Base-by-base conservation (phyloP, 1,140 invertebrate genomes). In the Drosophila nigromelanica region DNA sequence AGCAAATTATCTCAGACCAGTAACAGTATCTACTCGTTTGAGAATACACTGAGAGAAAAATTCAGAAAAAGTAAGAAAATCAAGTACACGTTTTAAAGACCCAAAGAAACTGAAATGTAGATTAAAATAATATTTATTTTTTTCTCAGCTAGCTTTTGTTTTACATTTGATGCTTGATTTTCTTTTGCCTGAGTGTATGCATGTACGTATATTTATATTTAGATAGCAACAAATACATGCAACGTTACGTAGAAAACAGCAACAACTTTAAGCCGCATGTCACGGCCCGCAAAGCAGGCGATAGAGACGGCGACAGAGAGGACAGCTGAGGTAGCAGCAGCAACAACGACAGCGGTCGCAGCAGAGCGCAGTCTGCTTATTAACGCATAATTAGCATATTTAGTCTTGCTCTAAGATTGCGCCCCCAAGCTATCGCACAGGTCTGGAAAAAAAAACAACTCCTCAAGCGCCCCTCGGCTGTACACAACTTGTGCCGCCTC, bases 351-450 rank as follows among this genome's bases (percentile, higher is more conserved):
- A 33, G 30, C 5, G 7, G 33, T 8, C 0, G 33, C 33, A 35
- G 33, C 18, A 18, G 76, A 61, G 68, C 76, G 10, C 54, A 69
- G 73, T 33, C 59, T 80, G 82, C 82, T 86, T 87, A 87, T 87
- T 87, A 86, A 87, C 83, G 82, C 82, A 89, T 87, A 87, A 87
- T 87, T 87, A 87, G 82, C 82, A 87, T 87, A 87, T 82, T 89
- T 87, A 87, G 82, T 79, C 67, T 58, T 54, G 78, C 67, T 72
- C 68, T 45, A 59, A 87, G 82, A 87, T 76, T 75, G 82, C 72
- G 51, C 62, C 35, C 35, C 55, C 45, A 45, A 59, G 69, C 62
- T 68, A 48, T 60, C 33, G 58, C 47, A 59, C 42, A 42, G 40
- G 40, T 63, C 47, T 35, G 21, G 3, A 14, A 12, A 35, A 35